These are phyloP conservation scores for Hoplostethus mediterraneus DNA, from an alignment of 2,797 vertebrate species.

Conservation along the genomic window DNA sequence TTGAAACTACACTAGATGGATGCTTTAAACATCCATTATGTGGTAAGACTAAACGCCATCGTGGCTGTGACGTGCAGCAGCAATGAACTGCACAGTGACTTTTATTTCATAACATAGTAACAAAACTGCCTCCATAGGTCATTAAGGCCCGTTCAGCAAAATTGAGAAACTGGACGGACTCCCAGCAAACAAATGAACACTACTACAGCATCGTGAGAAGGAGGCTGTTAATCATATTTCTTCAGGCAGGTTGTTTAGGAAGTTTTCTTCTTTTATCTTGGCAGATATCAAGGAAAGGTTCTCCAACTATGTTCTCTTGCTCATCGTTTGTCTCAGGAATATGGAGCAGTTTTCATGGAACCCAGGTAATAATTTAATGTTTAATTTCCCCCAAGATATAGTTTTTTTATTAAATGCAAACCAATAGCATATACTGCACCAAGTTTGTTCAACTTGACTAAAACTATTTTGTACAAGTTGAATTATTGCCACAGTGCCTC, in stretches of 20 bases:
- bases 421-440: background rate
- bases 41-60: background rate
- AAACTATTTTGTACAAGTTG: background rate
- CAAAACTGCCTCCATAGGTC: too few relatives aligned
- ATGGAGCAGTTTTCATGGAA: slow-evolving; percentile 99
- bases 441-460: background rate
- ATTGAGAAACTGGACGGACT: too few relatives aligned
- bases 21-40: background rate
- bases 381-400: background rate
- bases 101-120: background rate
- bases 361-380: slow-evolving; percentile 84
- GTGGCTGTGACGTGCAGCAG: background rate
- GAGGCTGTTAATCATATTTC: background rate
- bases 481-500: background rate
- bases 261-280: slow-evolving; percentile 35
- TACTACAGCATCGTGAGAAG: background rate
- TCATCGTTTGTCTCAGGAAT: slow-evolving; percentile 97
- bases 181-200: too few relatives aligned
- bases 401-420: background rate
- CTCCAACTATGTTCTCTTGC: slow-evolving; percentile 93
- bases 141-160: too few relatives aligned
- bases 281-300: slow-evolving; percentile 98
- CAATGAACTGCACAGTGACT: too few relatives aligned
- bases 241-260: background rate
- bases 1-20: slow-evolving; percentile 2